Evolutionary conservation across 2,888 invertebrate species (phyloP), one percentile per base, ranked within the genome.

Genomic region (Pollenia amentaria): DNA sequence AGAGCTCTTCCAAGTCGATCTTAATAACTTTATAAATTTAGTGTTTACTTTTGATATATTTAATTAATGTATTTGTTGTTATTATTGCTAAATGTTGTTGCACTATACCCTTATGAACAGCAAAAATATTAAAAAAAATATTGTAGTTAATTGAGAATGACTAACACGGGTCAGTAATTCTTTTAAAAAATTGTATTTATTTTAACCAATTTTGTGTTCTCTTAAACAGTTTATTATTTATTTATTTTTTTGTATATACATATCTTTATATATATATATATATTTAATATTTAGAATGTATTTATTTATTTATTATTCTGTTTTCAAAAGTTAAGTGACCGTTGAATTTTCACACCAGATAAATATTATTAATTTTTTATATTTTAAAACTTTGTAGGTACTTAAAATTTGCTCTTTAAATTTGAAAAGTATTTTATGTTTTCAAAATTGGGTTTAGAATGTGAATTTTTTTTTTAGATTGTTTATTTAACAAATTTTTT

Each of bases 241-340:
- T 12, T 57, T 29, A 46, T 60, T 64, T 53, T 75, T 70, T 53
- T n/a, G n/a, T 10, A 29, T 46, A 38, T 79, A 2, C 38, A 57
- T 14, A 55, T 62, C 53, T 40, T 69, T 44, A 29, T 10, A 73
- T 73, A 42, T 38, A 38, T 48, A 78, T 75, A 83, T n/a, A n/a
- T n/a, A 83, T 83, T 86, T 73, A 69, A 82, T 85, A 78, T 85
- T 85, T 85, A 78, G 85, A 85, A 85, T 81, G 67, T 78, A 73
- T 55, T 57, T 72, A 57, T 72, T 64, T 64, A 18, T 44, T 29
- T 55, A 14, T 64, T 51, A 69, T 64, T 53, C 76, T 69, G 18
- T 48, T 57, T 81, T 70, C 11, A 44, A 46, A 51, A 64, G 67
- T 75, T 62, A 86, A 86, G 65, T 82, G 78, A 73, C 69, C 81